Percentiles rank a stretch among this genome's conserved stretches.
phyloP scores from a whole-genome alignment of 2,113 vertebrate genomes.

The Crotalus horridus region DNA sequence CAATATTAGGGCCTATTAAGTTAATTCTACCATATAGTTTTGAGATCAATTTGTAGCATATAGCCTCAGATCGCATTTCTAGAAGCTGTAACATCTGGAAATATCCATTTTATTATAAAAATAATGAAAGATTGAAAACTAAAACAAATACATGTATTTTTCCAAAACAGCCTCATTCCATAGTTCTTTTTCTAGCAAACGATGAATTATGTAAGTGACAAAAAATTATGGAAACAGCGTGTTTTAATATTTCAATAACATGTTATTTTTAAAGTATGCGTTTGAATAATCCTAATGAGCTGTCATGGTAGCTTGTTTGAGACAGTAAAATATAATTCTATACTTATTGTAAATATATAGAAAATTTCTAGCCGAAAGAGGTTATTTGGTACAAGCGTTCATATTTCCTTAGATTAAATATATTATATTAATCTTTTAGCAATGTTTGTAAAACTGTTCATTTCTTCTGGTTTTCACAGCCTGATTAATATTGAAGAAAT shows the following conservation, averaged over 20 bases:
- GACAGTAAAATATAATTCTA: background rate
- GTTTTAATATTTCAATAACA: background rate
- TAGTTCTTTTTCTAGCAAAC: background rate
- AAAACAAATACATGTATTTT: background rate
- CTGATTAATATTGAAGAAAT: background rate
- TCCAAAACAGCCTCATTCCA: background rate
- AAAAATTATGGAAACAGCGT: background rate
- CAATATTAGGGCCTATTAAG: background rate
- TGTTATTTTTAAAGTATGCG: background rate
- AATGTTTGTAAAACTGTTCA: background rate
- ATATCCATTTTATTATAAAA: background rate
- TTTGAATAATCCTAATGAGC: background rate
- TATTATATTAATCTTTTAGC: background rate
- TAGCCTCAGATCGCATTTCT: background rate
- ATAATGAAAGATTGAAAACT: background rate
- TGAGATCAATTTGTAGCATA: background rate
- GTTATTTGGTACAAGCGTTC: background rate
- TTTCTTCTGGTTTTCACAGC: background rate
- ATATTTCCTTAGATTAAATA: background rate
- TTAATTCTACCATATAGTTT: background rate
- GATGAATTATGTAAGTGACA: background rate
- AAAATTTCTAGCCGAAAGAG: background rate
- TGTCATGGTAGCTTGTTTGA: background rate
- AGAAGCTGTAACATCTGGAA: background rate
- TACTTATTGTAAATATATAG: background rate